Evolutionary conservation across 2,113 vertebrate species (phyloP).

Genomic region (Vanacampus margaritifer): DNA sequence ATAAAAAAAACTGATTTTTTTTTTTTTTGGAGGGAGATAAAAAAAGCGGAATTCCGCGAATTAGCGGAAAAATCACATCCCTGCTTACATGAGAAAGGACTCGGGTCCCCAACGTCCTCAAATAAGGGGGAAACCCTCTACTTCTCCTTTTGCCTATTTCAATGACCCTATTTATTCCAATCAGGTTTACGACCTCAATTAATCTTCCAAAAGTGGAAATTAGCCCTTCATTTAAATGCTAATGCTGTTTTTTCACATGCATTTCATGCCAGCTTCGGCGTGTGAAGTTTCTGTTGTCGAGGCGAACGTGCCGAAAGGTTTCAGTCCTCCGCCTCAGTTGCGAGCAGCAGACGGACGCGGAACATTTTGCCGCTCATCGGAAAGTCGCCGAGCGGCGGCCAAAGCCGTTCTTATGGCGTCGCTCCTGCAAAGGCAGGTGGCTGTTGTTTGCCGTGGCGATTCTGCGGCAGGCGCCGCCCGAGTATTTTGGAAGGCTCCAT

Average conservation of each 20-base stretch:
- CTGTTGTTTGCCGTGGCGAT: slow-evolving; percentile 11
- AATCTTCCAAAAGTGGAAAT: not conserved
- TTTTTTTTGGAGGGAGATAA: too few species aligned
- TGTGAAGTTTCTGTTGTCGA: too few species aligned
- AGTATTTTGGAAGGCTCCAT: slow-evolving; percentile 22
- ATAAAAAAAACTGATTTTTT: too few species aligned
- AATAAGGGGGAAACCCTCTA: too few species aligned
- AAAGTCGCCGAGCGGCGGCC: not conserved
- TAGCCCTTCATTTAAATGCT: slow-evolving; percentile 20
- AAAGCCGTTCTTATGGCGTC: slow-evolving; percentile 14
- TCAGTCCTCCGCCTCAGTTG: not conserved
- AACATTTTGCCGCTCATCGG: not conserved
- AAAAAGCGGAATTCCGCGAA: too few species aligned
- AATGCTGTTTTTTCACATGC: slow-evolving; percentile 40
- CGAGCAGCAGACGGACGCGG: not conserved
- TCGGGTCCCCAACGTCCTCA: too few species aligned
- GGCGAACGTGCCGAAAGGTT: too few species aligned
- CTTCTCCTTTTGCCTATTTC: too few species aligned
- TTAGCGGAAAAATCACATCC: too few species aligned
- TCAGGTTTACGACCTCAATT: not conserved
- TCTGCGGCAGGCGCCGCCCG: slow-evolving; percentile 14
- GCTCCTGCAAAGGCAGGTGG: not conserved
- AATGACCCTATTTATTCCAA: not conserved
- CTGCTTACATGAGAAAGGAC: too few species aligned
- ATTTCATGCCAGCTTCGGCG: slow-evolving; percentile 37